Evolutionary conservation across 2,888 invertebrate species (phyloP).

Genomic region (Stenoptilia bipunctidactyla): DNA sequence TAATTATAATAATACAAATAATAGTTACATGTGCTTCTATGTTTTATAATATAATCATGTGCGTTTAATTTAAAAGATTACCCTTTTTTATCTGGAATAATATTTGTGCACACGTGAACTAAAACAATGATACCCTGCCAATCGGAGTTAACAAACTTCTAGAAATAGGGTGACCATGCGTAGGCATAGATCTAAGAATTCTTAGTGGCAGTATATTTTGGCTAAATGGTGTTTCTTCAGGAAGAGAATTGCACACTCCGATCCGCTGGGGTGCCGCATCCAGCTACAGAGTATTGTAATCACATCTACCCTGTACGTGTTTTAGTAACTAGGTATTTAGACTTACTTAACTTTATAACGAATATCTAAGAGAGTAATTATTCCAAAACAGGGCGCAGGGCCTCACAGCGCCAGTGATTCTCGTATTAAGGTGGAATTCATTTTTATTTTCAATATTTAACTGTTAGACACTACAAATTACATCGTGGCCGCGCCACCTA

Average conservation of each 20-base stretch:
- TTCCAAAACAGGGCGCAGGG: slow-evolving; percentile 31
- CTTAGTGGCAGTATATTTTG: too few relatives aligned
- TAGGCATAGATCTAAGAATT: too few relatives aligned
- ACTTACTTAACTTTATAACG: slow-evolving; percentile 54
- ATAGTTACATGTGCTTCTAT: too few relatives aligned
- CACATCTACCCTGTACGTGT: slow-evolving; percentile 69
- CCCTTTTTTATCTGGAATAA: too few relatives aligned
- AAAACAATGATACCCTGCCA: too few relatives aligned
- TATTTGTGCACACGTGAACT: too few relatives aligned
- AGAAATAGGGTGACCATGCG: slow-evolving; percentile 5
- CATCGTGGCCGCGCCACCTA: slow-evolving; percentile 61
- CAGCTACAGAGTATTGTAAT: slow-evolving; percentile 62
- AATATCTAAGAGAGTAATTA: slow-evolving; percentile 51
- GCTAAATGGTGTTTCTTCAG: too few relatives aligned
- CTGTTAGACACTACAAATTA: slow-evolving; percentile 44
- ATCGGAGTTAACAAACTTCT: not conserved
- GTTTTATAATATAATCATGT: too few relatives aligned
- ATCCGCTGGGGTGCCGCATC: slow-evolving; percentile 33
- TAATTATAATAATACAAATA: too few relatives aligned
- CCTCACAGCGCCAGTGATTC: slow-evolving; percentile 41
- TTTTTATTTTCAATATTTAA: slow-evolving; percentile 29
- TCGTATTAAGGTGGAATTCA: slow-evolving; percentile 30
- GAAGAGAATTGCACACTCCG: slow-evolving; percentile 7
- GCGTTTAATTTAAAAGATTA: too few relatives aligned
- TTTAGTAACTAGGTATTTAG: slow-evolving; percentile 52